These are phyloP conservation scores for Melitaea athalia DNA, from an alignment of 2,888 invertebrate genomes.

Conservation along the genomic window DNA sequence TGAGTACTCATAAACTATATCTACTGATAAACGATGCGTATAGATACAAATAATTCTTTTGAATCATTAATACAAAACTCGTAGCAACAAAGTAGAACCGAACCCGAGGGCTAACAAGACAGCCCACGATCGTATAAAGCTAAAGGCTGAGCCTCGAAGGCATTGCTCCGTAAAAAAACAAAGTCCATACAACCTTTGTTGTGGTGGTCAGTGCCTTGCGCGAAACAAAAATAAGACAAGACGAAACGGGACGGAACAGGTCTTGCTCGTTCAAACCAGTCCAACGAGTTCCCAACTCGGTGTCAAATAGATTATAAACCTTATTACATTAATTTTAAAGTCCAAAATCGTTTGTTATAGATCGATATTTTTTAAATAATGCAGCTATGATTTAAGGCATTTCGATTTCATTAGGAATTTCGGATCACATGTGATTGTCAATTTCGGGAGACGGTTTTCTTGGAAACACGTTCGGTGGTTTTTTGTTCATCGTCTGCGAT, in stretches of 20 bases:
- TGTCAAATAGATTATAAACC: conserved; percentile 38
- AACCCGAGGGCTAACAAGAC: conserved; percentile 19
- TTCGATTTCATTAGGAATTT: conserved; percentile 81
- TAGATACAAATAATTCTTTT: background rate
- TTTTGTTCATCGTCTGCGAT: conserved; percentile 41
- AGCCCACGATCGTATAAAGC: conserved; percentile 26
- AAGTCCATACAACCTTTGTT: conserved; percentile 76
- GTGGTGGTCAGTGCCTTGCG: conserved; percentile 80
- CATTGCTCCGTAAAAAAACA: conserved; percentile 64
- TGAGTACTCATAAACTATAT: too few relatives aligned
- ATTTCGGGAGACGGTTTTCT: conserved; percentile 46
- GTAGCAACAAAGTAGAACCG: conserved; percentile 11
- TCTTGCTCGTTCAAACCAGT: conserved; percentile 68
- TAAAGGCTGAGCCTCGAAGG: conserved; percentile 52
- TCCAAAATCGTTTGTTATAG: conserved; percentile 30
- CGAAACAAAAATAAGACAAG: conserved; percentile 77
- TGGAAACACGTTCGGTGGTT: conserved; percentile 38
- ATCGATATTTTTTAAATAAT: conserved; percentile 36
- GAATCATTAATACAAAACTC: background rate
- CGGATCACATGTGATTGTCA: conserved; percentile 50
- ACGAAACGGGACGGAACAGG: conserved; percentile 57
- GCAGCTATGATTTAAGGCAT: conserved; percentile 72
- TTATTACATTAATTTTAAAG: conserved; percentile 44
- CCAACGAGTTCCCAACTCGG: conserved; percentile 63
- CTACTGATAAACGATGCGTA: too few relatives aligned